Conservation (phyloP, 2,888 invertebrate species). For the Athalia circularis region DNA sequence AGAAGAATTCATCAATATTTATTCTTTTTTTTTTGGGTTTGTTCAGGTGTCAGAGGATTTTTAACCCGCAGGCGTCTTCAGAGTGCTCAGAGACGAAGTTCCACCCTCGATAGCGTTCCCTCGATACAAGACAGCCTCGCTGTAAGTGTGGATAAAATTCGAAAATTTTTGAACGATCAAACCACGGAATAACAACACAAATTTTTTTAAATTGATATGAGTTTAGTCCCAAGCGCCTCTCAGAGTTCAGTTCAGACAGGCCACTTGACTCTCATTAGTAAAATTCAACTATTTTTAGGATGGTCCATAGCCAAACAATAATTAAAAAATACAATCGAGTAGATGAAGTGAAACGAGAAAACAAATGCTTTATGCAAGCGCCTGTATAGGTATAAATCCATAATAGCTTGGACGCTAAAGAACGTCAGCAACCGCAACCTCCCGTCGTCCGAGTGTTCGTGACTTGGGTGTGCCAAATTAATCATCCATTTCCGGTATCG, state of each 20-base stretch:
- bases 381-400: too few species aligned
- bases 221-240: too few species aligned
- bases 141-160: constrained; percentile 54
- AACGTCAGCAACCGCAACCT: constrained; percentile 8
- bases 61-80: constrained; percentile 61
- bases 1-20: neutral
- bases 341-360: too few species aligned
- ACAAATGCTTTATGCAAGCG: too few species aligned
- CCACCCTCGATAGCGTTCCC: constrained; percentile 59
- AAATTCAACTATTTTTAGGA: too few species aligned
- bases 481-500: constrained; percentile 36
- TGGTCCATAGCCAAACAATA: too few species aligned
- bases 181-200: neutral
- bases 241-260: too few species aligned
- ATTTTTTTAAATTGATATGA: neutral
- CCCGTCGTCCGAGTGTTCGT: constrained; percentile 15
- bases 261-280: too few species aligned
- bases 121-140: constrained; percentile 60
- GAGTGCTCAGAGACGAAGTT: constrained; percentile 55
- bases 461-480: constrained; percentile 29
- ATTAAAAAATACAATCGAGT: too few species aligned
- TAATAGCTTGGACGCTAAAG: neutral
- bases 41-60: constrained; percentile 63
- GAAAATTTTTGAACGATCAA: neutral
- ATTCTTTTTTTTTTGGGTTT: constrained; percentile 1